A percentile compares a stretch with the other conserved stretches of the same genome.
Conservation (phyloP, 2,797 vertebrate species). For the Nannoperca australis region DNA sequence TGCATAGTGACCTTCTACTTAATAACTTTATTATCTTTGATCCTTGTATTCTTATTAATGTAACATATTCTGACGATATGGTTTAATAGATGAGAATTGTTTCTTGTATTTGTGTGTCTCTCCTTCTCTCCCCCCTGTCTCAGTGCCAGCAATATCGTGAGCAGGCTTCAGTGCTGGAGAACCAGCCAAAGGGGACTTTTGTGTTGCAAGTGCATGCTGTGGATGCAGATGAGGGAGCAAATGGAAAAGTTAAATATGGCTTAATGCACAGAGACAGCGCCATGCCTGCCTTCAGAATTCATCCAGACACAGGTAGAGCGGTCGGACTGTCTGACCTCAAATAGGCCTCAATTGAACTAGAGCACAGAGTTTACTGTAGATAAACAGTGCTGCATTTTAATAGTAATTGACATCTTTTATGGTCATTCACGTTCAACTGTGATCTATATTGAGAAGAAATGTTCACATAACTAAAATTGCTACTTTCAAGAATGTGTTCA, state of each 20-base stretch:
- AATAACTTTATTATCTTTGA: conserved; percentile 68
- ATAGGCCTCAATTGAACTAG: conserved; percentile 51
- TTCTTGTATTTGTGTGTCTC: conserved; percentile 46
- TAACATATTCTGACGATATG: conserved; percentile 28
- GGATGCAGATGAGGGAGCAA: conserved; percentile 92
- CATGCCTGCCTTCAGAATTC: conserved; percentile 90
- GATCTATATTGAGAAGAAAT: conserved; percentile 26
- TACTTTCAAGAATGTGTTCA: background rate
- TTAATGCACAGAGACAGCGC: conserved; percentile 92
- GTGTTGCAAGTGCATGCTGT: conserved; percentile 91
- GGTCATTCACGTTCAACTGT: conserved; percentile 21
- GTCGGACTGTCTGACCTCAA: conserved; percentile 45
- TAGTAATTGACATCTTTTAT: conserved; percentile 29
- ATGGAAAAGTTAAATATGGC: conserved; percentile 93
- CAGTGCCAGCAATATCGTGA: conserved; percentile 91
- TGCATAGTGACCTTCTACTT: conserved; percentile 52
- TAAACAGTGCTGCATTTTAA: conserved; percentile 30
- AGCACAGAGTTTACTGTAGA: conserved; percentile 22
- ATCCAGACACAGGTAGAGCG: conserved; percentile 91
- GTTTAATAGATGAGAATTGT: conserved; percentile 16
- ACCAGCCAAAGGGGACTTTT: conserved; percentile 91
- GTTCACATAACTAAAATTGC: conserved; percentile 19
- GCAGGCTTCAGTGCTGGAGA: conserved; percentile 90
- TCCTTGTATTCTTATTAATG: conserved; percentile 56
- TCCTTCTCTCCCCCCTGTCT: conserved; percentile 35